phyloP scores from a whole-genome alignment of 2,113 vertebrate genomes.

The Rhea pennata region DNA sequence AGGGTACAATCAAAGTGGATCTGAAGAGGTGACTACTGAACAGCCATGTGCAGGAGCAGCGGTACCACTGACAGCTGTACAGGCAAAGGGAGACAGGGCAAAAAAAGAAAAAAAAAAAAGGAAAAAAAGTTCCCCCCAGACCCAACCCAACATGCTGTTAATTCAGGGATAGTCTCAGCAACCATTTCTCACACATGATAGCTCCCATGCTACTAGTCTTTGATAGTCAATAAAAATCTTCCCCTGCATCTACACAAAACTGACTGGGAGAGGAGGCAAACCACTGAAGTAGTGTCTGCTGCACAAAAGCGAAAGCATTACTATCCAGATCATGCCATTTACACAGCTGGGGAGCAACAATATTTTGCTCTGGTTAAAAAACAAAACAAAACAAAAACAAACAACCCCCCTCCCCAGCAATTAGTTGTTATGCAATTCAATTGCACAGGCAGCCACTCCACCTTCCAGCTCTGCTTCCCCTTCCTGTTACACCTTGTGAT shows the following conservation, averaged over 20 bases:
- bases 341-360: neutral
- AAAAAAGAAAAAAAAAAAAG: neutral
- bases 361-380: neutral
- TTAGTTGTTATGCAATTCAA: neutral
- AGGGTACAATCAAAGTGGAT: neutral
- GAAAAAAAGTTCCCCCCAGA: neutral
- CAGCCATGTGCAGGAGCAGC: neutral
- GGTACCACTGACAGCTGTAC: neutral
- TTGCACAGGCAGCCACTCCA: neutral
- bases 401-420: neutral
- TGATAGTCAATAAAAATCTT: neutral
- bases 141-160: neutral
- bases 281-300: neutral
- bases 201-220: neutral
- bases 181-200: neutral
- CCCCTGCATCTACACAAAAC: neutral
- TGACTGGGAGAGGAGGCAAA: neutral
- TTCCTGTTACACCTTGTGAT: neutral
- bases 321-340: neutral
- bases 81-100: neutral
- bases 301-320: neutral
- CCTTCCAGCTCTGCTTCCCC: neutral
- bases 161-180: conserved; percentile 47
- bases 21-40: neutral
- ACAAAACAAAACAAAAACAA: neutral